phyloP scores from a whole-genome alignment of 2,797 vertebrate species.

The Enteromius anoplus region DNA sequence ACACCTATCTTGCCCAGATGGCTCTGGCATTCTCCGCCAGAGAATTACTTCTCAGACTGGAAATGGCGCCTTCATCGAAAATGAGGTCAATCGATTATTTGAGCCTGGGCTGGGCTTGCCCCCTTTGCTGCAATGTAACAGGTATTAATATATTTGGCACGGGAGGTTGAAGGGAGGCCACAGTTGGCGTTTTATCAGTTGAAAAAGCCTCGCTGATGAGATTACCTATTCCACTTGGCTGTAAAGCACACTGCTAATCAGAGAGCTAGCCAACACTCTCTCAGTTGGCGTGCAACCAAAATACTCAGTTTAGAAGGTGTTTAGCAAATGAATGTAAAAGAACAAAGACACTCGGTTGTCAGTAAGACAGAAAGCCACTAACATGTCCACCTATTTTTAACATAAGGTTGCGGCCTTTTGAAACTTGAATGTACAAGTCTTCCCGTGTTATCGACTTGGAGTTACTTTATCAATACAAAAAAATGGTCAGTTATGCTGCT shows the following conservation, averaged over 20 bases:
- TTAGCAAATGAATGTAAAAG: constrained; percentile 69
- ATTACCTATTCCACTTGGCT: constrained; percentile 85
- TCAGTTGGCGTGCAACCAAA: constrained; percentile 28
- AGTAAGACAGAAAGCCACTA: constrained; percentile 33
- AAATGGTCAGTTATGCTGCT: background rate
- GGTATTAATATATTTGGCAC: constrained; percentile 74
- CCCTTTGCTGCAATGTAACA: constrained; percentile 65
- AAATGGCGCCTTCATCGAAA: constrained; percentile 85
- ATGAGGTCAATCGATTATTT: constrained; percentile 86
- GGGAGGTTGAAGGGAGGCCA: constrained; percentile 61
- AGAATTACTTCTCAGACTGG: constrained; percentile 79
- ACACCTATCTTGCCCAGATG: constrained; percentile 78
- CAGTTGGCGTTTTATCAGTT: constrained; percentile 82
- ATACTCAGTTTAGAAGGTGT: constrained; percentile 68
- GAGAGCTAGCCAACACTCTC: constrained; percentile 81
- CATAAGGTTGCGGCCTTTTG: background rate
- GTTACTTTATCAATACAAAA: background rate
- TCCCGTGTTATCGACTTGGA: background rate
- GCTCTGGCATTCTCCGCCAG: constrained; percentile 76
- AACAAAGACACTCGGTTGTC: constrained; percentile 69
- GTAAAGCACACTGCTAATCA: constrained; percentile 88
- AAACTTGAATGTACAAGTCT: background rate
- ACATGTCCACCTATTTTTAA: background rate
- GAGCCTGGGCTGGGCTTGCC: constrained; percentile 75
- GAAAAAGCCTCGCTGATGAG: constrained; percentile 84